Evolutionary conservation across 2,888 invertebrate species (phyloP).

Genomic region (Rhogogaster chlorosoma): DNA sequence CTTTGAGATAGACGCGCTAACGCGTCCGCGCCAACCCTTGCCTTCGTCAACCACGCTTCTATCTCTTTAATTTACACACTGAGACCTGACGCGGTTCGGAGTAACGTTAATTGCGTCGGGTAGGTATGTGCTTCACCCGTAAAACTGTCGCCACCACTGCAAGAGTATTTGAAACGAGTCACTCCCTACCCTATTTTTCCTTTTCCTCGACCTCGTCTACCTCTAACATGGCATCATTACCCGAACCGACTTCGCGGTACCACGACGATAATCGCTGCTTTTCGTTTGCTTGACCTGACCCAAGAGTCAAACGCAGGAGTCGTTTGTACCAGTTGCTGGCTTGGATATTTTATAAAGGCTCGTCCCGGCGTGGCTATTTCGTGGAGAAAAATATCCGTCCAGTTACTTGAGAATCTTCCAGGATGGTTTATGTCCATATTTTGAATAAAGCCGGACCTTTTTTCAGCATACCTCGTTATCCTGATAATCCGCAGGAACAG

Average conservation of each 20-base stretch:
- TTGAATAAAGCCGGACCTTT: background rate
- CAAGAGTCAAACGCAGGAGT: constrained; percentile 8
- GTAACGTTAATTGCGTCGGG: constrained; percentile 47
- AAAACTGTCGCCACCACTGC: constrained; percentile 40
- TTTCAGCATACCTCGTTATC: constrained; percentile 17
- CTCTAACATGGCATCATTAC: constrained; percentile 15
- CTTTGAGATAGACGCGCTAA: constrained; percentile 25
- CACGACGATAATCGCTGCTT: constrained; percentile 16
- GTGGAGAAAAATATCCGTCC: background rate
- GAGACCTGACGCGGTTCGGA: constrained; percentile 53
- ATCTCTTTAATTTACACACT: constrained; percentile 59
- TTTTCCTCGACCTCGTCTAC: background rate
- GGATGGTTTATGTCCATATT: background rate
- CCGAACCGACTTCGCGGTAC: constrained; percentile 16
- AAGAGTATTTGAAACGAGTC: constrained; percentile 21
- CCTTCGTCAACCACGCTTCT: constrained; percentile 59
- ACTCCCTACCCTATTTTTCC: background rate
- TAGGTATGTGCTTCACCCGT: constrained; percentile 37
- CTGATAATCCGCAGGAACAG: constrained; percentile 23
- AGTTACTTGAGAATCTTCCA: background rate
- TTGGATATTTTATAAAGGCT: background rate
- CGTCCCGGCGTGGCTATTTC: background rate
- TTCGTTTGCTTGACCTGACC: constrained; percentile 8
- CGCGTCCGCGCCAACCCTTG: constrained; percentile 55
- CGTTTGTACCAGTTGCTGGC: constrained; percentile 25